These are phyloP conservation scores for Parascotia fuliginaria DNA, from an alignment of 2,888 invertebrate genomes.

Conservation along the genomic window DNA sequence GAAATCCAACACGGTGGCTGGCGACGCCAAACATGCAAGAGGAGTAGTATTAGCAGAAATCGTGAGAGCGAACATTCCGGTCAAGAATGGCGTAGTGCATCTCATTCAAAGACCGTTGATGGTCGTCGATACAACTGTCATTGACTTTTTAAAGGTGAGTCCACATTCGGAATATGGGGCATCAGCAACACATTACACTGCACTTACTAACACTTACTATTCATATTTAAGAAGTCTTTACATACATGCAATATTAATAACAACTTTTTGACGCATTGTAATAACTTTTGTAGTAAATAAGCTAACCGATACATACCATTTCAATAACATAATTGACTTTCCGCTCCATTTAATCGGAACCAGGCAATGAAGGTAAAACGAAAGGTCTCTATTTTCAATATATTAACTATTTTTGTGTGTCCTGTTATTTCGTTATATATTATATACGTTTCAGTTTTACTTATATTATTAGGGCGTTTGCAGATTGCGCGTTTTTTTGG, in stretches of 20 bases:
- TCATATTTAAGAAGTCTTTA: background rate
- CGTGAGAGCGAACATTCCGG: conserved; percentile 95
- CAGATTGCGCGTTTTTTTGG: conserved; percentile 4
- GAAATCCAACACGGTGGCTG: conserved; percentile 93
- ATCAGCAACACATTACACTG: background rate
- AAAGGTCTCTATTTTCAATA: conserved; percentile 60
- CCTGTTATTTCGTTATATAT: conserved; percentile 54
- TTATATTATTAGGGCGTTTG: conserved; percentile 10
- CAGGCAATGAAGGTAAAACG: conserved; percentile 84
- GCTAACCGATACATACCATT: conserved; percentile 32
- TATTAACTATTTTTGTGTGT: conserved; percentile 67
- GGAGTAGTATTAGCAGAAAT: conserved; percentile 96
- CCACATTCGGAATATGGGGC: background rate
- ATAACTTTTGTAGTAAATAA: conserved; percentile 26
- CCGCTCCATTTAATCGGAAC: conserved; percentile 81
- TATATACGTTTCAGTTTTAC: conserved; percentile 50
- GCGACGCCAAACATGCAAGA: conserved; percentile 91
- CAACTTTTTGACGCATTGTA: conserved; percentile 15
- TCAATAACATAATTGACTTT: conserved; percentile 68
- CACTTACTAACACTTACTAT: background rate
- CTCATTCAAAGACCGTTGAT: conserved; percentile 96
- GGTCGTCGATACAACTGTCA: conserved; percentile 95
- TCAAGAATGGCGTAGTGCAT: conserved; percentile 96
- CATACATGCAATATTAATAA: background rate
- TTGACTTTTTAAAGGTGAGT: conserved; percentile 92